Base-by-base conservation (phyloP, 2,113 vertebrate genomes). In the Triplophysa tibetana region DNA sequence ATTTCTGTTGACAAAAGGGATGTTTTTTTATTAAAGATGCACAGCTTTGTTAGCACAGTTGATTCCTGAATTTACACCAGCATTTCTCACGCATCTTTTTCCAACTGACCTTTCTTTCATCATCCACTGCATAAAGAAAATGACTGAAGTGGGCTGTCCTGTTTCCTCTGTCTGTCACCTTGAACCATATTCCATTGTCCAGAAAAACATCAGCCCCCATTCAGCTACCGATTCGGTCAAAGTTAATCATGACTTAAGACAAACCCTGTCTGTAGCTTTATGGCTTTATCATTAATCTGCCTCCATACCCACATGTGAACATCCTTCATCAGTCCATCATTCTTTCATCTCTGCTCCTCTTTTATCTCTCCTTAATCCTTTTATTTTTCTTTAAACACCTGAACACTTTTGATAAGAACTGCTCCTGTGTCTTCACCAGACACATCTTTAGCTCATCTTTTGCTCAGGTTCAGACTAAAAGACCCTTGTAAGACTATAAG, bases 331-430 rank as follows among this genome's bases (percentile, higher is more conserved):
- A 60, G 41, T 58, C 64, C 38, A 56, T 62, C 24, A n/a, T 24
- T 79, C 79, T 81, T 84, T 82, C 81, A 84, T 76, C 66, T 75
- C 58, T 1, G 41, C 21, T 13, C 14, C 0, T 43, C 68, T 65
- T 66, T 78, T 61, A 68, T 78, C 64, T 74, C 50, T 38, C 26
- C 12, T 75, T 43, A 62, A 69, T 81, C 64, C 23, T 63, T 77
- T 43, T 73, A 72, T 81, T 76, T 84, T 56, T 24, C 21, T 70
- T 80, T 72, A 78, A 78, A 74, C 70, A 73, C 21, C 24, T 50
- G 26, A 16, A 72, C 73, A 19, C 60, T 69, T 48, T 17, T 64
- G 54, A 61, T 43, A 33, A 43, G 19, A 9, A 17, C 63, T 81
- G 21, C 17, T 81, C 65, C 4, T 68, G 26, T 64, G 63, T 81